phyloP scores from a whole-genome alignment of 2,888 invertebrate species.

The Pseudococcus longispinus region DNA sequence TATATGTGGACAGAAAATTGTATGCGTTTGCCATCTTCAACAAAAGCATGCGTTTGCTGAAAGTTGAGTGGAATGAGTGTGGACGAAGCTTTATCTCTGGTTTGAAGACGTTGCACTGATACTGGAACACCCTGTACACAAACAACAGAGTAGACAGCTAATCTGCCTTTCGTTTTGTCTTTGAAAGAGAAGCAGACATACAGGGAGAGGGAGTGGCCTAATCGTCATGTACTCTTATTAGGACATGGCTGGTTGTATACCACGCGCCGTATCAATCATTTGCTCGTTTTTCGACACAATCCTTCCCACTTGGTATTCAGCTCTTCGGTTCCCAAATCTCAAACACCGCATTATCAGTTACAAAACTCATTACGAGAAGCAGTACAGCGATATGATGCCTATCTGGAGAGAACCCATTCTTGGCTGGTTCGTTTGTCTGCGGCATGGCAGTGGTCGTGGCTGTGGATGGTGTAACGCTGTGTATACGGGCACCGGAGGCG shows the following conservation, averaged over 20 bases:
- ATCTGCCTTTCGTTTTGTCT: too few species aligned
- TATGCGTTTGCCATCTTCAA: too few species aligned
- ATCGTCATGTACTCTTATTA: neutral
- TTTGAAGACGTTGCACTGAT: too few species aligned
- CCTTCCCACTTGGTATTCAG: neutral
- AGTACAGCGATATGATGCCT: neutral
- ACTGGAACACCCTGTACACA: too few species aligned
- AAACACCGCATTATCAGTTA: constrained; percentile 24
- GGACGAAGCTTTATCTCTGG: too few species aligned
- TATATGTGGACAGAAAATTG: too few species aligned
- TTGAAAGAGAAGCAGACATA: too few species aligned
- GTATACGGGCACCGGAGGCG: neutral
- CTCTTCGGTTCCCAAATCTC: neutral
- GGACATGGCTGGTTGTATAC: too few species aligned
- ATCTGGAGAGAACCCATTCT: neutral
- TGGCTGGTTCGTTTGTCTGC: neutral
- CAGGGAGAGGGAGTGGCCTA: neutral
- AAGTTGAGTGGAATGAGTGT: too few species aligned
- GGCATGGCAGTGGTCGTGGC: too few species aligned
- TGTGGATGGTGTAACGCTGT: neutral
- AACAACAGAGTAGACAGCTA: too few species aligned
- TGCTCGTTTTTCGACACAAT: neutral
- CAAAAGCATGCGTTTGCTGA: too few species aligned
- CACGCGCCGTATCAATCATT: neutral
- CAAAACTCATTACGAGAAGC: neutral